A percentile compares a stretch with the other conserved stretches of the same genome.
phyloP scores from a whole-genome alignment of 2,113 vertebrate genomes.

The Alethe castanea region DNA sequence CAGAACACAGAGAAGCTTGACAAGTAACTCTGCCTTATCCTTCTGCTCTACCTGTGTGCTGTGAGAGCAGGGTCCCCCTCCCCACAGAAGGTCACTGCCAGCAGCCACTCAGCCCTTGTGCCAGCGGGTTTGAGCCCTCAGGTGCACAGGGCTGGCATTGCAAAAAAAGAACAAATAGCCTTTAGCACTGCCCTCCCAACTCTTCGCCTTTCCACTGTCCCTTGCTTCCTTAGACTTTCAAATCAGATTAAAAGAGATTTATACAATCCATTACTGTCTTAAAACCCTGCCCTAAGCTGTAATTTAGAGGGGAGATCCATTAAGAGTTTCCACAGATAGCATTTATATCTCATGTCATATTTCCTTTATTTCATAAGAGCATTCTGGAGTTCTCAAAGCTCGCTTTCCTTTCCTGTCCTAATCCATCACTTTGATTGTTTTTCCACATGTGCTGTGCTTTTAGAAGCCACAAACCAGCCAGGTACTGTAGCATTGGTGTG shows the following conservation, averaged over 20 bases:
- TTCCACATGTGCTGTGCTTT: slow-evolving; percentile 81
- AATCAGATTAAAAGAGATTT: not conserved
- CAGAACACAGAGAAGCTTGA: slow-evolving; percentile 97
- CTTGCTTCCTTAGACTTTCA: not conserved
- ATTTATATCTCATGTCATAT: slow-evolving; percentile 22
- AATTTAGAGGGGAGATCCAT: slow-evolving; percentile 7
- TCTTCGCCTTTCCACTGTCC: not conserved
- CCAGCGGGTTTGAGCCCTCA: not conserved
- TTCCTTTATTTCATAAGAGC: slow-evolving; percentile 53
- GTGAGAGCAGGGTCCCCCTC: not conserved
- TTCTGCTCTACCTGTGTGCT: not conserved
- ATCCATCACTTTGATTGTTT: slow-evolving; percentile 78
- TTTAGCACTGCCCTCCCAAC: not conserved
- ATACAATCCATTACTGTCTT: not conserved
- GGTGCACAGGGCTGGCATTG: not conserved
- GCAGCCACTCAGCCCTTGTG: not conserved
- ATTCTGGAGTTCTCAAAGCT: slow-evolving; percentile 62
- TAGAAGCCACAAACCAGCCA: slow-evolving; percentile 89
- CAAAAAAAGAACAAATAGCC: not conserved
- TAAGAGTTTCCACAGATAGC: not conserved
- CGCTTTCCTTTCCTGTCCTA: slow-evolving; percentile 69
- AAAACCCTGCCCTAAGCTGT: not conserved
- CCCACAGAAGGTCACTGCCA: not conserved
- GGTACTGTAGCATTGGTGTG: slow-evolving; percentile 82
- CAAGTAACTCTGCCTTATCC: slow-evolving; percentile 81